Conservation (phyloP, 2,113 vertebrate genomes). For the Paralichthys olivaceus region DNA sequence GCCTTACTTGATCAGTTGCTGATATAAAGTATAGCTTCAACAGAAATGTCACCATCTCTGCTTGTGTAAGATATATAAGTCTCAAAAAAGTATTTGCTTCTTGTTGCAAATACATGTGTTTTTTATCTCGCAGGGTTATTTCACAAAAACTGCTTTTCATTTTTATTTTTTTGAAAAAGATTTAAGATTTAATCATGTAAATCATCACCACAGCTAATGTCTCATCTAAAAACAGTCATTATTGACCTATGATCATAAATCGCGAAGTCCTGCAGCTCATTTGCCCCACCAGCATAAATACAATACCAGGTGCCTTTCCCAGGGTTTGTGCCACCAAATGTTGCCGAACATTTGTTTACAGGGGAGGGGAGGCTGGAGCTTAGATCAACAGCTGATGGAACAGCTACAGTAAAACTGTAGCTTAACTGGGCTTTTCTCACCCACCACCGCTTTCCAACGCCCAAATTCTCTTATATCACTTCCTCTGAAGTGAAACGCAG, state of each 20-base stretch:
- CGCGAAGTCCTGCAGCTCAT: conserved; percentile 7
- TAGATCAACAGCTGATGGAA: conserved; percentile 67
- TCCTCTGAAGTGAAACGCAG: neutral
- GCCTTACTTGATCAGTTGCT: too few species aligned
- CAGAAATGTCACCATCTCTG: too few species aligned
- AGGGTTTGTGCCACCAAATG: conserved; percentile 67
- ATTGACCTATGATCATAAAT: conserved; percentile 6
- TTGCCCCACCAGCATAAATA: conserved; percentile 25
- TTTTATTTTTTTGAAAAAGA: neutral
- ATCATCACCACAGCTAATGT: neutral
- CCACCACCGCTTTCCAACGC: conserved; percentile 3
- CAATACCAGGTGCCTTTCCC: conserved; percentile 63
- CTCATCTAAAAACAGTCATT: neutral
- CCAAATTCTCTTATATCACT: neutral
- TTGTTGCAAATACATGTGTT: too few species aligned
- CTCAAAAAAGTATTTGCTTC: too few species aligned
- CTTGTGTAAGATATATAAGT: too few species aligned
- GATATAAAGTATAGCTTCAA: too few species aligned
- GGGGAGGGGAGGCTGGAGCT: conserved; percentile 29
- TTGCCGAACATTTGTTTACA: conserved; percentile 71
- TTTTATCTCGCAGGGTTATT: too few species aligned
- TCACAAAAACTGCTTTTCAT: too few species aligned
- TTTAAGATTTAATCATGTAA: conserved; percentile 6
- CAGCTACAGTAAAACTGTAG: conserved; percentile 14
- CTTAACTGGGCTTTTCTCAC: conserved; percentile 15